A percentile compares a stretch with the other conserved stretches of the same genome.
Conservation (phyloP, 2,888 invertebrate genomes). For the Abrostola triplasia region DNA sequence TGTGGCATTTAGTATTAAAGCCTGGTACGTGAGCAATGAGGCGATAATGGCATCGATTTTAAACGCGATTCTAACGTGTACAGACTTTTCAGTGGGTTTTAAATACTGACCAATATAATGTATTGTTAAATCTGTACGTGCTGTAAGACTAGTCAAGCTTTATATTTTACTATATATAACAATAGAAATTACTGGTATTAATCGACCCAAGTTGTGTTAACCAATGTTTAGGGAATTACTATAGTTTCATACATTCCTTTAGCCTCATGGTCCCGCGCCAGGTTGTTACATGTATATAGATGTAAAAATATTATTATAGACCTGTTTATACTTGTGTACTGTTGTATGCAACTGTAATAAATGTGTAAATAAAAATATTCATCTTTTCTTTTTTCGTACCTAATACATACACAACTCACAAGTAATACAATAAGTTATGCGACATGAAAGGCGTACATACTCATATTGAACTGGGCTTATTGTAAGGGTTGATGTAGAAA, state of each 20-base stretch:
- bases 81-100: constrained; percentile 25
- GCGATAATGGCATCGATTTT: constrained; percentile 39
- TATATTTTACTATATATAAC: constrained; percentile 23
- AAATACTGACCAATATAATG: constrained; percentile 17
- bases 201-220: constrained; percentile 31
- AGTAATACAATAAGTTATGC: constrained; percentile 6
- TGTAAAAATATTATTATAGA: constrained; percentile 76
- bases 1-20: constrained; percentile 74
- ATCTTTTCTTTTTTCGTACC: constrained; percentile 42
- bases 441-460: background rate
- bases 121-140: constrained; percentile 35
- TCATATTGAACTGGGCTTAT: constrained; percentile 11
- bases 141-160: constrained; percentile 61
- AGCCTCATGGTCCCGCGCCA: constrained; percentile 68
- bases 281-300: constrained; percentile 72
- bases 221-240: constrained; percentile 41
- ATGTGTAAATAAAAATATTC: constrained; percentile 79
- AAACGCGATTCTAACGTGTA: constrained; percentile 41
- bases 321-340: constrained; percentile 83
- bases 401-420: constrained; percentile 18
- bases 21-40: constrained; percentile 65
- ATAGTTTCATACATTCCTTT: constrained; percentile 80
- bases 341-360: constrained; percentile 84
- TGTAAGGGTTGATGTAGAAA: constrained; percentile 42
- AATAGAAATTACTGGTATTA: constrained; percentile 24